A percentile compares a stretch with the other conserved stretches of the same genome.
These are phyloP conservation scores for Danio aesculapii DNA, from an alignment of 2,797 vertebrate genomes.

Conservation along the genomic window DNA sequence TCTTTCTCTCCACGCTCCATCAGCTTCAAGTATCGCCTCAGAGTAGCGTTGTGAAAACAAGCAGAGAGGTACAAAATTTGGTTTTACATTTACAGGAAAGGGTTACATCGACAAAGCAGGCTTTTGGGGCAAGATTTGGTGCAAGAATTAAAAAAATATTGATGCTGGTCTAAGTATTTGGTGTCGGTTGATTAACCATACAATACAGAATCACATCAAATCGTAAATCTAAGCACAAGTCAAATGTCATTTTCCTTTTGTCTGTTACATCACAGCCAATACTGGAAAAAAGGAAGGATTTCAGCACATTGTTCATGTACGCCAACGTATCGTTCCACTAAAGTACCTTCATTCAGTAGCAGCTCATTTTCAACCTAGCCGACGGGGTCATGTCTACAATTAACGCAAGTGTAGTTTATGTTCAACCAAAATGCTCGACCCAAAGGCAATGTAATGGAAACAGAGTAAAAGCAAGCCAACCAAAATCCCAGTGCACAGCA, in stretches of 20 bases:
- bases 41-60: slow-evolving; percentile 33
- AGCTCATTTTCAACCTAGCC: slow-evolving; percentile 23
- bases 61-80: slow-evolving; percentile 56
- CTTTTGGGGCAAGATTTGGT: slow-evolving; percentile 23
- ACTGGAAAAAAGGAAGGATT: background rate
- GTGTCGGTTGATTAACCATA: background rate
- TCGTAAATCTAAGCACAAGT: background rate
- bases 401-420: slow-evolving; percentile 45
- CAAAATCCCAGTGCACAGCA: slow-evolving; percentile 36
- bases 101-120: slow-evolving; percentile 30
- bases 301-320: background rate
- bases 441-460: slow-evolving; percentile 45
- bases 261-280: background rate
- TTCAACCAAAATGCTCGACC: slow-evolving; percentile 27
- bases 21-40: slow-evolving; percentile 41
- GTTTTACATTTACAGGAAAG: slow-evolving; percentile 63
- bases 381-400: slow-evolving; percentile 35
- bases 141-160: background rate
- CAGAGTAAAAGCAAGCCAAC: slow-evolving; percentile 12
- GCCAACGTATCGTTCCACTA: background rate
- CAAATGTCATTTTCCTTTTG: background rate
- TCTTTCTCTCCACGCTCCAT: slow-evolving; percentile 48
- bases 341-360: background rate
- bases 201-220: background rate
- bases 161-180: background rate